Evolutionary conservation across 2,113 vertebrate species (phyloP).

Genomic region (Smithornis capensis): DNA sequence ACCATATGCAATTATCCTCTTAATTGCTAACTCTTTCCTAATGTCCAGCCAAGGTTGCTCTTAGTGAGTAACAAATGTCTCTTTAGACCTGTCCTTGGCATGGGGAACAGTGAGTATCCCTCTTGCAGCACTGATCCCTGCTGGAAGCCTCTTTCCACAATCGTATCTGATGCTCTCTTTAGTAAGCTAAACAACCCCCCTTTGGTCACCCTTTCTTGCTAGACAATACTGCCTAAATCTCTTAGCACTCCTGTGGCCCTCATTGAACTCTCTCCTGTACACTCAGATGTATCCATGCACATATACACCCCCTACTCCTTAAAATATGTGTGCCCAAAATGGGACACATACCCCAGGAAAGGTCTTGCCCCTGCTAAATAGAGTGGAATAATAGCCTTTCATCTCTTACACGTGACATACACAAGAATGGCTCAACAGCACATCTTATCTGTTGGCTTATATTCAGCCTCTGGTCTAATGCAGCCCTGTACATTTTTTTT

Average conservation of each 20-base stretch:
- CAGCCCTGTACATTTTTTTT: not conserved
- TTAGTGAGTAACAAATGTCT: not conserved
- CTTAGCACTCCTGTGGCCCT: not conserved
- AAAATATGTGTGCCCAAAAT: not conserved
- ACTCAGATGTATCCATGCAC: not conserved
- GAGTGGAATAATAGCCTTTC: slow-evolving; percentile 7
- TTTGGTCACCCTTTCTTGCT: not conserved
- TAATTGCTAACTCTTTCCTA: not conserved
- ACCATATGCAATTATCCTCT: not conserved
- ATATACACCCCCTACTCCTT: not conserved
- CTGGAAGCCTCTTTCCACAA: not conserved
- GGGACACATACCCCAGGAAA: not conserved
- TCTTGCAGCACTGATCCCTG: not conserved
- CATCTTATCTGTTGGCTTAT: not conserved
- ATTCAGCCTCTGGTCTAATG: not conserved
- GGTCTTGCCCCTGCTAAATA: not conserved
- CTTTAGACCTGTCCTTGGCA: not conserved
- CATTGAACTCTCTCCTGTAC: not conserved
- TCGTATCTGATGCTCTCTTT: not conserved
- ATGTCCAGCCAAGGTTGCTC: not conserved
- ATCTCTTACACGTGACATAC: not conserved
- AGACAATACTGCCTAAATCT: not conserved
- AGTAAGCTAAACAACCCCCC: not conserved
- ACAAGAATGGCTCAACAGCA: not conserved
- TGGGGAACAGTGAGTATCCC: not conserved